phyloP scores from a whole-genome alignment of 2,888 invertebrate species.

The Chrysomela aeneicollis region DNA sequence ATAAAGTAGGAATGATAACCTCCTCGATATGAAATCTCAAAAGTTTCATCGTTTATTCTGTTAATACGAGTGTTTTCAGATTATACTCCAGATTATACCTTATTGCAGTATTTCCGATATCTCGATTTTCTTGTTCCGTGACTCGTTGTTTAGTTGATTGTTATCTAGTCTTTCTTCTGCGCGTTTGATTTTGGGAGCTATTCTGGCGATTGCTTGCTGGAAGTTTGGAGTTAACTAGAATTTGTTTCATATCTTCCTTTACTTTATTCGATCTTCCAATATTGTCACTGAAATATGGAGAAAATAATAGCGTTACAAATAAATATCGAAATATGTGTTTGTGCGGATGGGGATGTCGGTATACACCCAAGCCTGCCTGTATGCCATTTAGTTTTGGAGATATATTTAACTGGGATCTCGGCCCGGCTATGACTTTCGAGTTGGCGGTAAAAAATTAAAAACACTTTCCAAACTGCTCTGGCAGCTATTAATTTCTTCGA shows the following conservation, averaged over 20 bases:
- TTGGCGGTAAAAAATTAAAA: too few species aligned
- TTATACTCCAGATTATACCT: background rate
- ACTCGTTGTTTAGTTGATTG: background rate
- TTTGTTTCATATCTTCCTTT: conserved; percentile 42
- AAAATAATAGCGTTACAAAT: background rate
- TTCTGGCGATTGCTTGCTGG: conserved; percentile 24
- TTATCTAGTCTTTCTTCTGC: conserved; percentile 34
- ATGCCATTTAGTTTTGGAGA: too few species aligned
- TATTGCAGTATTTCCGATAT: background rate
- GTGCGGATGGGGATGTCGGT: too few species aligned
- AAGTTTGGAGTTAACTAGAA: conserved; percentile 18
- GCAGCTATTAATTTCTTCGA: too few species aligned
- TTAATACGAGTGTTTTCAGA: too few species aligned
- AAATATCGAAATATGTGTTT: background rate
- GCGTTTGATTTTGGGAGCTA: conserved; percentile 34
- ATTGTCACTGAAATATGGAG: conserved; percentile 6
- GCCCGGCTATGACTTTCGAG: too few species aligned
- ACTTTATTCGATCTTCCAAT: conserved; percentile 15
- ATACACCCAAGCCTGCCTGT: too few species aligned
- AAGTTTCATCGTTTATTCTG: too few species aligned
- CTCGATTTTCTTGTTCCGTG: background rate
- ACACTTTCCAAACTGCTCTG: too few species aligned
- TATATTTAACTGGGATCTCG: too few species aligned
- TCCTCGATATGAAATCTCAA: too few species aligned
- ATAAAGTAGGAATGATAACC: too few species aligned